Conservation (phyloP, 1,140 invertebrate species). For the Bombus terrestris region DNA sequence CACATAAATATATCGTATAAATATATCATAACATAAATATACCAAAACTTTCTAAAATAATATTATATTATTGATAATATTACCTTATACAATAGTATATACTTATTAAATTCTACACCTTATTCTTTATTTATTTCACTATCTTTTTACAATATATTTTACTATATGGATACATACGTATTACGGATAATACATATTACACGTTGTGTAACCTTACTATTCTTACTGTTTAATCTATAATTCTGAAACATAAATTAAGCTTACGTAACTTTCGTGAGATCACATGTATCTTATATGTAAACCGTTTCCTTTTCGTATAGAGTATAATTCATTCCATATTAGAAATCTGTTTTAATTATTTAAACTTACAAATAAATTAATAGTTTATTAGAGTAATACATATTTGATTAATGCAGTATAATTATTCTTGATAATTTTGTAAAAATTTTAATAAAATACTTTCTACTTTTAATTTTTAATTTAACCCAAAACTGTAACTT, state of each 20-base stretch:
- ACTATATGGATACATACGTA: background rate
- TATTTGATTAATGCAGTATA: background rate
- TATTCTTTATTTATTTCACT: background rate
- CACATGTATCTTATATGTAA: background rate
- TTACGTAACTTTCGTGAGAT: conserved; percentile 27
- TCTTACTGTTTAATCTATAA: background rate
- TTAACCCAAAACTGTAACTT: background rate
- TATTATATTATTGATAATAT: background rate
- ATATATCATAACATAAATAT: background rate
- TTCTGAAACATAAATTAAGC: background rate
- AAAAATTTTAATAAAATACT: background rate
- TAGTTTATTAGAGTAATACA: background rate
- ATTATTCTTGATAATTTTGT: background rate
- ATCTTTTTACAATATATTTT: background rate
- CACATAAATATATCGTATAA: too few species aligned
- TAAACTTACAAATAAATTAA: background rate
- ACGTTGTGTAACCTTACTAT: background rate
- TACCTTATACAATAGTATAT: background rate
- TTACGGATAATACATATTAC: background rate
- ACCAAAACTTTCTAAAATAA: background rate
- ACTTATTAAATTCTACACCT: background rate
- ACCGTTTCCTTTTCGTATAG: background rate
- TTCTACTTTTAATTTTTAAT: background rate
- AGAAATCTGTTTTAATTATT: background rate
- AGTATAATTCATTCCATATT: background rate